phyloP scores from a whole-genome alignment of 2,113 vertebrate species.

The Xenopus laevis region DNA sequence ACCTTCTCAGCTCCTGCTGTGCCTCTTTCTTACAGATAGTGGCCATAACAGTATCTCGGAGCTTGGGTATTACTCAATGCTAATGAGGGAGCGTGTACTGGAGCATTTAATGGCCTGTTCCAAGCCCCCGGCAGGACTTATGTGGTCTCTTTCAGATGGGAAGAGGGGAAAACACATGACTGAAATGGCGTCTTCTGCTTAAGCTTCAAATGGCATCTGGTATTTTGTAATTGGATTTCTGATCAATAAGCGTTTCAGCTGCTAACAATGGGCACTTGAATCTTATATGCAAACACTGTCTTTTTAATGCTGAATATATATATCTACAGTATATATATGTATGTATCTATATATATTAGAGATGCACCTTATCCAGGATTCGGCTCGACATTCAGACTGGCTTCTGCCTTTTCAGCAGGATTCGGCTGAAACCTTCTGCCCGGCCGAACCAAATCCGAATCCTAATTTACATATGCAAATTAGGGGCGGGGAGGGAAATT shows the following conservation, averaged over 20 bases:
- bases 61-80: constrained; percentile 59
- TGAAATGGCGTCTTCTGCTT: constrained; percentile 52
- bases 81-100: constrained; percentile 61
- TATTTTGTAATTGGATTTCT: constrained; percentile 48
- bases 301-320: no score
- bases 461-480: no score
- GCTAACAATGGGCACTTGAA: neutral
- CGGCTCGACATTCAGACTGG: no score
- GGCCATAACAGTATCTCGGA: constrained; percentile 56
- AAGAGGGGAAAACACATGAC: constrained; percentile 49
- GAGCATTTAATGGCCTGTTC: constrained; percentile 57
- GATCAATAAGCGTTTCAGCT: constrained; percentile 57
- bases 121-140: constrained; percentile 56
- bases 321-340: no score
- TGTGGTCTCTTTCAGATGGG: constrained; percentile 20
- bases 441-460: no score
- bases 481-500: no score
- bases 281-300: no score
- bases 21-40: constrained; percentile 58
- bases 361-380: no score
- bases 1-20: constrained; percentile 65
- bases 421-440: no score
- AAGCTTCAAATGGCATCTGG: constrained; percentile 60
- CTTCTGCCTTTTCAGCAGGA: no score
- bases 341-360: no score